A percentile compares a stretch with the other conserved stretches of the same genome.
These are phyloP conservation scores for Cyclura pinguis DNA, from an alignment of 2,797 vertebrate genomes.

Conservation along the genomic window DNA sequence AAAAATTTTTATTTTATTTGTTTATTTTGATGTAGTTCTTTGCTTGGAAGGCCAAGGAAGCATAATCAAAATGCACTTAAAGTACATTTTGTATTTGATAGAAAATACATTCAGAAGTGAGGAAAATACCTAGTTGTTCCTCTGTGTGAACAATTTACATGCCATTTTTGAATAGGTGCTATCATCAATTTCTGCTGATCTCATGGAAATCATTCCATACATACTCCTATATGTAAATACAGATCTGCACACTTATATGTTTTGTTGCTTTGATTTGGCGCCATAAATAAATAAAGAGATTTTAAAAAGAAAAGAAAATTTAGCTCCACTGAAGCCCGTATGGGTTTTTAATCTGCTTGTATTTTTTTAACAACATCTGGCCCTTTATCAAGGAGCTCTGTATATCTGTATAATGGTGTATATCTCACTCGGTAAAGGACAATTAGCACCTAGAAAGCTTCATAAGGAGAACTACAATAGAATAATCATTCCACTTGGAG, in stretches of 20 bases:
- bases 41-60: no score
- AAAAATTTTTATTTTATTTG: no score
- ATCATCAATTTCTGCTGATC: background rate
- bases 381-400: constrained; percentile 18
- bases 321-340: background rate
- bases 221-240: background rate
- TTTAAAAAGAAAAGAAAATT: background rate
- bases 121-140: background rate
- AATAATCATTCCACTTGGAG: constrained; percentile 38
- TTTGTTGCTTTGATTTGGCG: background rate
- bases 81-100: no score
- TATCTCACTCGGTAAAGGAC: constrained; percentile 35
- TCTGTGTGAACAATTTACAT: background rate
- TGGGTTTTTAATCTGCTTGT: background rate
- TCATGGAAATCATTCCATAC: background rate
- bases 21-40: no score
- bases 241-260: background rate
- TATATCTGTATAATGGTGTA: constrained; percentile 22
- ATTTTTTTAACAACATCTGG: background rate
- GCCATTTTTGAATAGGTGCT: no score
- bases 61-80: no score
- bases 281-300: background rate
- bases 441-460: constrained; percentile 31
- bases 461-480: constrained; percentile 4
- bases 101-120: no score